phyloP scores from a whole-genome alignment of 1,140 invertebrate genomes.

The Macrosteles quadrilineatus region DNA sequence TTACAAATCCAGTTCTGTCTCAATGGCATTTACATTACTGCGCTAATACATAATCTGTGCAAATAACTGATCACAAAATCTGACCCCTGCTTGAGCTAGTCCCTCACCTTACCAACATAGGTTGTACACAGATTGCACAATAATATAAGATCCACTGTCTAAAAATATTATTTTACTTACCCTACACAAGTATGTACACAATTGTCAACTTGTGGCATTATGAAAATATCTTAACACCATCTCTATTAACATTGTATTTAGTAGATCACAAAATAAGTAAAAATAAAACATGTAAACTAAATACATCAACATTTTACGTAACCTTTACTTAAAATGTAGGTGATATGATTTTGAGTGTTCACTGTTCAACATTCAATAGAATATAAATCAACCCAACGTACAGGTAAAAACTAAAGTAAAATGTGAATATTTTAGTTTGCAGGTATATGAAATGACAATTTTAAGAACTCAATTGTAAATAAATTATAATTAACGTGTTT shows the following conservation, averaged over 20 bases:
- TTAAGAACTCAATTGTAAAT: not conserved
- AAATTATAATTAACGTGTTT: not conserved
- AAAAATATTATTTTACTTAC: slow-evolving; percentile 13
- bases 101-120: too few relatives aligned
- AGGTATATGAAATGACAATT: too few relatives aligned
- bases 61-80: too few relatives aligned
- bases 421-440: too few relatives aligned
- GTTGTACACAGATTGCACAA: slow-evolving; percentile 5
- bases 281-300: not conserved
- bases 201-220: slow-evolving; percentile 13
- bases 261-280: not conserved
- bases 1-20: too few relatives aligned
- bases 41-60: too few relatives aligned
- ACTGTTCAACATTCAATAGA: not conserved
- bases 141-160: slow-evolving; percentile 7
- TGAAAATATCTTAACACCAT: slow-evolving; percentile 11
- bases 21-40: too few relatives aligned
- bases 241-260: too few relatives aligned
- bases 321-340: not conserved
- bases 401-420: too few relatives aligned
- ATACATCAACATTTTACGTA: not conserved
- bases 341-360: not conserved
- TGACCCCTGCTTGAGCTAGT: too few relatives aligned
- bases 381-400: not conserved
- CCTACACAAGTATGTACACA: slow-evolving; percentile 12